Percentiles rank a stretch among this genome's conserved stretches.
Evolutionary conservation across 2,888 invertebrate species (phyloP).

Genomic region (Platycheirus albimanus): DNA sequence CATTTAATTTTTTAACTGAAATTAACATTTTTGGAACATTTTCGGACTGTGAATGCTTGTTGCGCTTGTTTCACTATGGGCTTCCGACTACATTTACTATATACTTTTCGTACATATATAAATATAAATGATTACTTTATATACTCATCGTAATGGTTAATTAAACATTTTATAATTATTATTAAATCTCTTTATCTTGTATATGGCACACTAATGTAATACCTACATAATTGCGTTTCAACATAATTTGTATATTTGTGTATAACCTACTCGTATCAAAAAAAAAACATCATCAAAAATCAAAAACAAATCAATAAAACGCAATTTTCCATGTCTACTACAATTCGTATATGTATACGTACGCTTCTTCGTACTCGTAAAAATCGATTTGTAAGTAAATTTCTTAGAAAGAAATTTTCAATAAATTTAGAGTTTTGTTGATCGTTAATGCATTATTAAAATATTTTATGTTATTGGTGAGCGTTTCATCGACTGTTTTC

Average conservation of each 20-base stretch:
- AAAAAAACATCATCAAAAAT: slow-evolving; percentile 34
- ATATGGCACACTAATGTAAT: slow-evolving; percentile 63
- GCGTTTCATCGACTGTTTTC: too few species aligned
- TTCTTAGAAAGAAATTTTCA: slow-evolving; percentile 73
- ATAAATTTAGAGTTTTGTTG: slow-evolving; percentile 66
- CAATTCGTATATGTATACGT: too few species aligned
- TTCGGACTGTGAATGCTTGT: slow-evolving; percentile 76
- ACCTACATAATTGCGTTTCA: slow-evolving; percentile 62
- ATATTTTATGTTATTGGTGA: slow-evolving; percentile 20
- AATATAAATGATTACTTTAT: slow-evolving; percentile 28
- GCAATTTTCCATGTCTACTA: slow-evolving; percentile 70
- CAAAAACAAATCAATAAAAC: slow-evolving; percentile 46
- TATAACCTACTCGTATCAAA: slow-evolving; percentile 52
- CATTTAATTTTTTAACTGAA: slow-evolving; percentile 77
- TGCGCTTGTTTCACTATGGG: slow-evolving; percentile 75
- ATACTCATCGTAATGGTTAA: slow-evolving; percentile 67
- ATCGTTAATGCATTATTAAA: slow-evolving; percentile 48
- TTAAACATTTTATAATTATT: slow-evolving; percentile 22
- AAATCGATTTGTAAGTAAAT: slow-evolving; percentile 79
- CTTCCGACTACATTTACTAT: slow-evolving; percentile 57
- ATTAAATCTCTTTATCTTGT: slow-evolving; percentile 65
- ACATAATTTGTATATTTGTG: slow-evolving; percentile 65
- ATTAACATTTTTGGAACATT: slow-evolving; percentile 76
- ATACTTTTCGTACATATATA: slow-evolving; percentile 63
- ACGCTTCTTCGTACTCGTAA: too few species aligned